Base-by-base conservation (phyloP, 2,888 invertebrate species). In the Eugnorisma glareosa region DNA sequence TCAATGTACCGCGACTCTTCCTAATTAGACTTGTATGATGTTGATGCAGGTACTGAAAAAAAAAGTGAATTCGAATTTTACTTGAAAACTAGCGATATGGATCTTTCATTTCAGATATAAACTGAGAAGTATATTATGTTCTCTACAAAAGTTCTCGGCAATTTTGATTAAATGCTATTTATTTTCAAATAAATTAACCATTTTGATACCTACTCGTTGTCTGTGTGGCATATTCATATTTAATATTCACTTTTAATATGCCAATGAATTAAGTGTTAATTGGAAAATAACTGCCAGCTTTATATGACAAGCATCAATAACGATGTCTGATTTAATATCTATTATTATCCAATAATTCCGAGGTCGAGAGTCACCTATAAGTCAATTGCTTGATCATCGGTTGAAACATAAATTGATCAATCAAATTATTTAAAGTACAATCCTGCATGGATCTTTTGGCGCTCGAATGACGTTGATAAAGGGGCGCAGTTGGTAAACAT, bases 281-380 rank as follows among this genome's bases (percentile, higher is more conserved):
- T 8, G 28, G 15, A 31, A 37, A 45, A 43, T 61, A 13, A 48
- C 18, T 64, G 43, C 11, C 4, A 40, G 24, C 48, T 45, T 48
- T 24, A 35, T 28, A 48, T 40, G 63, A 63, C 28, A 40, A 57
- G n/a, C 70, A 24, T 7, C 37, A 1, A n/a, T 59, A 31, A 77
- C 21, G 28, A 68, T 59, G 3, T 2, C 31, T 45, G n/a, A 83
- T 67, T 64, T 64, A 64, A 59, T 67, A 70, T 31, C 37, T 59
- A 24, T 71, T 73, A 67, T 73, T 13, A 67, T 80, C 43, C 45
- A 48, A 69, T 69, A 35, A 63, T 24, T n/a, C 24, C 8, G 35
- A 84, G 75, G 85, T 81, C 75, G 51, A 71, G 54, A 66, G 68
- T 82, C 85, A 85, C 54, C 35, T 54, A n/a, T 40, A 68, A 81